Evolutionary conservation across 2,888 invertebrate species (phyloP).

Genomic region (Adineta ricciae): DNA sequence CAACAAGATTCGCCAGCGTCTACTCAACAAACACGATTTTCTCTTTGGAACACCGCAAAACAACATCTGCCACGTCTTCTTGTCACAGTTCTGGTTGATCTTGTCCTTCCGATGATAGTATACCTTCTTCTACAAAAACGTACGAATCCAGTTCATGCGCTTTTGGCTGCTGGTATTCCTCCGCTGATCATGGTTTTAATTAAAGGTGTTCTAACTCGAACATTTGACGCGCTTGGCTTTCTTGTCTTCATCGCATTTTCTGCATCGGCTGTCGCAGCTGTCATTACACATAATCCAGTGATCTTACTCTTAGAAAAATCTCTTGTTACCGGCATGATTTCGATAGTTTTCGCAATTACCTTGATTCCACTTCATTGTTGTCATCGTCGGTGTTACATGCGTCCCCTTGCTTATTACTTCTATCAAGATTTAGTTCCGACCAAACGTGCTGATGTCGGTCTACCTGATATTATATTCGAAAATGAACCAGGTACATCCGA

Average conservation of each 20-base stretch:
- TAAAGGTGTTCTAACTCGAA: neutral
- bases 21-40: neutral
- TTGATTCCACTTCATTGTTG: neutral
- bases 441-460: neutral
- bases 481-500: neutral
- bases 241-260: neutral
- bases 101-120: neutral
- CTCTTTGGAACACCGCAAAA: neutral
- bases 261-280: neutral
- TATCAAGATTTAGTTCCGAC: slow-evolving; percentile 14
- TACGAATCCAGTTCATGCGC: neutral
- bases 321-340: neutral
- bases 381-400: neutral
- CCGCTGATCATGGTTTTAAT: neutral
- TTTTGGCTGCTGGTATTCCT: neutral
- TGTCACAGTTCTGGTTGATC: neutral
- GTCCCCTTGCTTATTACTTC: neutral
- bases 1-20: no score
- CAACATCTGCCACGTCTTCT: neutral
- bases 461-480: neutral
- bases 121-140: neutral
- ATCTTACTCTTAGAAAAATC: neutral
- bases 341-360: neutral
- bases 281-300: neutral
- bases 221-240: slow-evolving; percentile 10